Conservation (phyloP, 2,888 invertebrate genomes). For the Brachylomia viminalis region DNA sequence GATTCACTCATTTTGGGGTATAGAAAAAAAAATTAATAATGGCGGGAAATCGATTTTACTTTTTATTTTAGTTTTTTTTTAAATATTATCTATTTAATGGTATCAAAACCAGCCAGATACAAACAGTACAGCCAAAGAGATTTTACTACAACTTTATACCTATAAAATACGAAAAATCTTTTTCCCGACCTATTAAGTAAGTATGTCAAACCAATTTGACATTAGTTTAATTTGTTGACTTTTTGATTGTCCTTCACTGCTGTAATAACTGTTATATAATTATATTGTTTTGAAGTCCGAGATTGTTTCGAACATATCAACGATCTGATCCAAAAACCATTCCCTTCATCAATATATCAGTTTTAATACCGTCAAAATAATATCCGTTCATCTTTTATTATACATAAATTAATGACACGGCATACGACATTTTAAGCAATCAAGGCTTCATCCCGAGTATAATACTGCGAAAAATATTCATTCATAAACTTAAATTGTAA, state of each 20-base stretch:
- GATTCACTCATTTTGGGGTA: too few species aligned
- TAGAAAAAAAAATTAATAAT: too few species aligned
- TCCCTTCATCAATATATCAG: slow-evolving; percentile 29
- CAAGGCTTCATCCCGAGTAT: slow-evolving; percentile 29
- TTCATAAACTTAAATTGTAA: slow-evolving; percentile 51
- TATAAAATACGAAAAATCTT: too few species aligned
- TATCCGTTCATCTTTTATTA: slow-evolving; percentile 45
- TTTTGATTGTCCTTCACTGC: neutral
- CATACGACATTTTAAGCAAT: slow-evolving; percentile 48
- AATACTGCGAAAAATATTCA: slow-evolving; percentile 43
- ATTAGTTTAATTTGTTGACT: slow-evolving; percentile 1
- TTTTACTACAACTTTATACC: too few species aligned
- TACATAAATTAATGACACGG: slow-evolving; percentile 37
- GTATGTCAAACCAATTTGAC: neutral
- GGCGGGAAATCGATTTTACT: too few species aligned
- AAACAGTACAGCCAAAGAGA: too few species aligned
- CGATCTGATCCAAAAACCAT: slow-evolving; percentile 19
- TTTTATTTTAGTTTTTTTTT: too few species aligned
- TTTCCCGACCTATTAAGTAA: too few species aligned
- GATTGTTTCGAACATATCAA: neutral
- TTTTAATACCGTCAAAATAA: slow-evolving; percentile 24
- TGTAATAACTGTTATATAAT: slow-evolving; percentile 23
- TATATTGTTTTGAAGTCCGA: slow-evolving; percentile 14
- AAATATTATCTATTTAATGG: too few species aligned
- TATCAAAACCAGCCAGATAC: too few species aligned